A percentile compares a stretch with the other conserved stretches of the same genome.
These are phyloP conservation scores for Amblyopsis hoosieri DNA, from an alignment of 2,797 vertebrate species.

Conservation along the genomic window DNA sequence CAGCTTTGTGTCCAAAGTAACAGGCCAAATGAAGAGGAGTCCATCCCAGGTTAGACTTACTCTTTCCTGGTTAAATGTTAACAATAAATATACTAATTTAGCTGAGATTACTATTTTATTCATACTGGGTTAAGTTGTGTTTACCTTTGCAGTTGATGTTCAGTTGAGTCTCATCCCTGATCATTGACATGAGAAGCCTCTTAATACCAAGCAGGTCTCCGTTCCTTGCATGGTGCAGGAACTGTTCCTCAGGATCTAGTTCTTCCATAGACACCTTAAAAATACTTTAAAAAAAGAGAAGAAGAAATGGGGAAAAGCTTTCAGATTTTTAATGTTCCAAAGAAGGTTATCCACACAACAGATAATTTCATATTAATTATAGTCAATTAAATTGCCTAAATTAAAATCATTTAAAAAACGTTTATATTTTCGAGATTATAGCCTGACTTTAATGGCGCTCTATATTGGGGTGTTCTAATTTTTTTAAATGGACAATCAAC, in stretches of 20 bases:
- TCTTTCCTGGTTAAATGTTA: constrained; percentile 82
- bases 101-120: background rate
- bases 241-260: constrained; percentile 86
- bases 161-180: constrained; percentile 74
- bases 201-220: constrained; percentile 86
- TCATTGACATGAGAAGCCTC: constrained; percentile 78
- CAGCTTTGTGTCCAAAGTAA: constrained; percentile 92
- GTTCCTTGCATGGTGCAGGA: constrained; percentile 90
- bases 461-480: too few relatives aligned
- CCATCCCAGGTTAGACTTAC: constrained; percentile 96
- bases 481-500: too few relatives aligned
- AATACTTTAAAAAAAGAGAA: background rate
- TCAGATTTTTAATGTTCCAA: background rate
- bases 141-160: constrained; percentile 98
- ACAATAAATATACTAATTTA: constrained; percentile 3
- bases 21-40: constrained; percentile 94
- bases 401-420: background rate
- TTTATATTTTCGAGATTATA: too few relatives aligned
- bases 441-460: too few relatives aligned
- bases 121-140: background rate
- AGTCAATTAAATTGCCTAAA: background rate
- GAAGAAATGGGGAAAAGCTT: background rate
- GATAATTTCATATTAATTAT: constrained; percentile 1
- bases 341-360: too few relatives aligned
- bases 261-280: constrained; percentile 72